These are phyloP conservation scores for Aphelinus atriplicis DNA, from an alignment of 1,140 invertebrate genomes.

Conservation along the genomic window DNA sequence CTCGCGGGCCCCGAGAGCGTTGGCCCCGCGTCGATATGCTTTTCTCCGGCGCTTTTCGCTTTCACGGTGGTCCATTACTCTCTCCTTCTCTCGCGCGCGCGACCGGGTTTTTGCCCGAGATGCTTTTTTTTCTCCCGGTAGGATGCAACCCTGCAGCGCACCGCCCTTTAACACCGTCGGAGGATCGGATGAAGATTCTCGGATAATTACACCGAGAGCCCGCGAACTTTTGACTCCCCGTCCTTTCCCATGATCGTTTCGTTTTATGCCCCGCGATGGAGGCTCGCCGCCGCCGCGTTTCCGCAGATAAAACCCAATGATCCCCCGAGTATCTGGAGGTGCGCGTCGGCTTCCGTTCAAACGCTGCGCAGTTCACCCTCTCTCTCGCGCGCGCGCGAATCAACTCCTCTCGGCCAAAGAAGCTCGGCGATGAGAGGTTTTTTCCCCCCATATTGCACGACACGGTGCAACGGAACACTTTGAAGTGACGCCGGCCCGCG, in stretches of 20 bases:
- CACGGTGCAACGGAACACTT: too few species aligned
- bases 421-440: too few species aligned
- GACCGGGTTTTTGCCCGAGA: too few species aligned
- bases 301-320: neutral
- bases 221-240: neutral
- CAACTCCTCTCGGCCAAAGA: constrained; percentile 14
- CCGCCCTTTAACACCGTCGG: too few species aligned
- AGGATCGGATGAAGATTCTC: constrained; percentile 8
- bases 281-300: neutral
- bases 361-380: constrained; percentile 25
- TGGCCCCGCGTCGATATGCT: neutral
- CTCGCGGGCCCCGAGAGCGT: neutral
- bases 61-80: constrained; percentile 5
- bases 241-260: constrained; percentile 15
- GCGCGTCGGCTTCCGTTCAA: too few species aligned
- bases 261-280: constrained; percentile 16
- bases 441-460: too few species aligned
- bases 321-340: too few species aligned
- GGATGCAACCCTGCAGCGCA: too few species aligned
- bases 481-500: too few species aligned
- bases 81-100: too few species aligned
- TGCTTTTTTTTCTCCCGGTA: too few species aligned
- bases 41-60: neutral
- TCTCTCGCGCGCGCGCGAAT: neutral
- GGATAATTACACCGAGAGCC: neutral